phyloP scores from a whole-genome alignment of 2,888 invertebrate species.

The Campaea margaritaria region DNA sequence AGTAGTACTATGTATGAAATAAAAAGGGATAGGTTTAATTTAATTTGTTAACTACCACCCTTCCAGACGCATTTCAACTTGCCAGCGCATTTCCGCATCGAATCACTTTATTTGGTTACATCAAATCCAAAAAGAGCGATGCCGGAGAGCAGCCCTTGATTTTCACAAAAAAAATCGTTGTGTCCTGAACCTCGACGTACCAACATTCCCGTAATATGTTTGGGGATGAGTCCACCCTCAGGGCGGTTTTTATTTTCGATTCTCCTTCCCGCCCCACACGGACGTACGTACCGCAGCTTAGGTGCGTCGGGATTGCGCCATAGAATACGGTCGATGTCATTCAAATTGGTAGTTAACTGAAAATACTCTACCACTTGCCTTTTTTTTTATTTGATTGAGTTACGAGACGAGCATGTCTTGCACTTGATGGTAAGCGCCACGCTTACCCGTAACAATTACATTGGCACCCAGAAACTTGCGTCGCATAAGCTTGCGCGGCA shows the following conservation, averaged over 20 bases:
- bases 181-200: conserved; percentile 64
- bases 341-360: background rate
- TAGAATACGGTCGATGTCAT: conserved; percentile 38
- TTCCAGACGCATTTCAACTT: background rate
- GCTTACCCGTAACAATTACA: too few species aligned
- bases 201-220: conserved; percentile 78
- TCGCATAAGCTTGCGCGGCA: too few species aligned
- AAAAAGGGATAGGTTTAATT: background rate
- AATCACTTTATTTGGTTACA: conserved; percentile 7
- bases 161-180: conserved; percentile 71
- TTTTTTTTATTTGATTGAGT: too few species aligned
- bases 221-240: conserved; percentile 70
- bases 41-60: background rate
- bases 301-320: conserved; percentile 57
- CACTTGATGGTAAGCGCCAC: too few species aligned
- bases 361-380: background rate
- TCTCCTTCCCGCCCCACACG: conserved; percentile 69
- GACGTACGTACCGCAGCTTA: conserved; percentile 71
- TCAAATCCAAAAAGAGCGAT: conserved; percentile 19
- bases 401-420: too few species aligned
- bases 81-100: conserved; percentile 9
- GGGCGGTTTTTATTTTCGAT: conserved; percentile 80
- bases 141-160: conserved; percentile 51
- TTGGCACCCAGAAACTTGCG: too few species aligned
- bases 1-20: too few species aligned